Percentiles rank a stretch among this genome's conserved stretches.
These are phyloP conservation scores for Mesorhabditis belari DNA, from an alignment of 2,888 invertebrate species.

Conservation along the genomic window DNA sequence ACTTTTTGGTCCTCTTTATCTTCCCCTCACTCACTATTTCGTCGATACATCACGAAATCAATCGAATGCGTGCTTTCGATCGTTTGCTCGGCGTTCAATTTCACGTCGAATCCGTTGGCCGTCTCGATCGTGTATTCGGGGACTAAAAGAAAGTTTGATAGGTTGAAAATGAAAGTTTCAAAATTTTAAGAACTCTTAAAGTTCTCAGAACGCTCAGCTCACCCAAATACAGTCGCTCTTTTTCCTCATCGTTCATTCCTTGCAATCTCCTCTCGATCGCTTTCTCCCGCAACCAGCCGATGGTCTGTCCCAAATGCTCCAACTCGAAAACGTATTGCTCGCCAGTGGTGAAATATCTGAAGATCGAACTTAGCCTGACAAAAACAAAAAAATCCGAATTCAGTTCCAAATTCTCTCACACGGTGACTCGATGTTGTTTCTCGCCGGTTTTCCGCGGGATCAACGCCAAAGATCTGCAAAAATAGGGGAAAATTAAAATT, in stretches of 20 bases:
- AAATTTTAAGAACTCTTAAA: not conserved
- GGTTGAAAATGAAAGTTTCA: too few species aligned
- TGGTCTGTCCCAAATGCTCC: slow-evolving; percentile 17
- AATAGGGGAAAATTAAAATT: slow-evolving; percentile 9
- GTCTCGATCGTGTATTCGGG: slow-evolving; percentile 26
- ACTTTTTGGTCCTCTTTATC: too few species aligned
- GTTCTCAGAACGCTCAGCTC: not conserved
- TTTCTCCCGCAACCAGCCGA: slow-evolving; percentile 23
- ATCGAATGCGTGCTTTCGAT: slow-evolving; percentile 13
- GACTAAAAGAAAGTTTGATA: slow-evolving; percentile 10
- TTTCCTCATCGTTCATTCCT: not conserved
- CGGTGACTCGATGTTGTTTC: slow-evolving; percentile 10
- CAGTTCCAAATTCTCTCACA: slow-evolving; percentile 5
- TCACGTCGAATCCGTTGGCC: slow-evolving; percentile 19
- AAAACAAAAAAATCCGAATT: not conserved
- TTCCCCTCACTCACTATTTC: slow-evolving; percentile 19
- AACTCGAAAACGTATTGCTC: slow-evolving; percentile 18
- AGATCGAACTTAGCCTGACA: not conserved
- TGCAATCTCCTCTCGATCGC: slow-evolving; percentile 10
- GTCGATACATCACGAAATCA: slow-evolving; percentile 30
- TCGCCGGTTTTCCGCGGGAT: slow-evolving; percentile 6
- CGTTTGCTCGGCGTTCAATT: slow-evolving; percentile 16
- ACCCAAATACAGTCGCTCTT: slow-evolving; percentile 1
- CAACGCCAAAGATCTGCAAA: not conserved
- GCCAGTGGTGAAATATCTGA: slow-evolving; percentile 9